phyloP scores from a whole-genome alignment of 2,888 invertebrate species.

The Drosophila sordidapex region DNA sequence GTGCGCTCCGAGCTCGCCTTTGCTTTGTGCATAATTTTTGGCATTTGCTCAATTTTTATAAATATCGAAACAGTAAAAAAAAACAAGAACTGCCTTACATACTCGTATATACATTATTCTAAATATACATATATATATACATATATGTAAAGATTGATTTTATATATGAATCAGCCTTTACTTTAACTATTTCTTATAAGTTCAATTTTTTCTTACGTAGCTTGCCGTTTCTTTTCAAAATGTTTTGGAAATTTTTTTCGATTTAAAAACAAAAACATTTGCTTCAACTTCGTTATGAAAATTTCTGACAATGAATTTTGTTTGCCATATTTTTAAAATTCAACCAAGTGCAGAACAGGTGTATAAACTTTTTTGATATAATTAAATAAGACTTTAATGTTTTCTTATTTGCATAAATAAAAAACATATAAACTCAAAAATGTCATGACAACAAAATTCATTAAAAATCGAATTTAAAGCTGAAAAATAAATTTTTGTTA shows the following conservation, averaged over 20 bases:
- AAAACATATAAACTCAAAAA: conserved; percentile 42
- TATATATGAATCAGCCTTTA: conserved; percentile 45
- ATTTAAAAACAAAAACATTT: conserved; percentile 49
- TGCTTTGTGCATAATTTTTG: conserved; percentile 79
- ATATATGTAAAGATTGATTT: conserved; percentile 3
- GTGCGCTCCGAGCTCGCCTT: conserved; percentile 45
- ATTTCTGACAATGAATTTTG: conserved; percentile 72
- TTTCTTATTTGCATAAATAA: conserved; percentile 34
- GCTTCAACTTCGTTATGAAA: conserved; percentile 55
- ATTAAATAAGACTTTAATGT: conserved; percentile 31
- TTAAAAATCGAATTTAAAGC: conserved; percentile 47
- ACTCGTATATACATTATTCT: conserved; percentile 53
- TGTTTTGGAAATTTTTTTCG: conserved; percentile 64
- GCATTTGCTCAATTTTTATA: conserved; percentile 71
- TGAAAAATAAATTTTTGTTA: conserved; percentile 69
- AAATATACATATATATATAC: conserved; percentile 40
- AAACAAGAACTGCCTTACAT: conserved; percentile 57
- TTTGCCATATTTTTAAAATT: conserved; percentile 61
- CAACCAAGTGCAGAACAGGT: conserved; percentile 25
- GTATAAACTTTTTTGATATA: conserved; percentile 53
- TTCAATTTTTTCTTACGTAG: conserved; percentile 68
- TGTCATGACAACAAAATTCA: conserved; percentile 61
- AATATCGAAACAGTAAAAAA: conserved; percentile 59
- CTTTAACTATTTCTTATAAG: conserved; percentile 45
- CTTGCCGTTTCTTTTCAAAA: conserved; percentile 69